A percentile compares a stretch with the other conserved stretches of the same genome.
Conservation (phyloP, 2,797 vertebrate genomes). For the Oreortyx pictus region DNA sequence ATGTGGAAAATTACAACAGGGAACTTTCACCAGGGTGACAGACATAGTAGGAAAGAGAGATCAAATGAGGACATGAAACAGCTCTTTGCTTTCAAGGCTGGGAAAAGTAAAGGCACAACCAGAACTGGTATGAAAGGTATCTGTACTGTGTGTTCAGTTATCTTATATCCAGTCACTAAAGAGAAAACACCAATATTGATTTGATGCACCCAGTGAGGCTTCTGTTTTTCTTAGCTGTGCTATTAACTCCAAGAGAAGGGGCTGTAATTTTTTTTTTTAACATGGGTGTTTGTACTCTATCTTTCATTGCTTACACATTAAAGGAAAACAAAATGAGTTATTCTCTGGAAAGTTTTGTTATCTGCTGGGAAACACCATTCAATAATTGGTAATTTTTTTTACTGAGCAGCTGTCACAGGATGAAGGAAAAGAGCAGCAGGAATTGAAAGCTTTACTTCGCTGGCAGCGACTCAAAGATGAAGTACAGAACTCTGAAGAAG, state of each 20-base stretch:
- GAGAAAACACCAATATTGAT: background rate
- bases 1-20: background rate
- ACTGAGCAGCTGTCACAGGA: constrained; percentile 79
- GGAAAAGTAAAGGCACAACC: background rate
- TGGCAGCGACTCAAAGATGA: constrained; percentile 92
- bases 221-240: background rate
- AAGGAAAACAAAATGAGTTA: background rate
- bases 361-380: background rate
- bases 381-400: constrained; percentile 22
- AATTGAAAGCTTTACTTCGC: constrained; percentile 89
- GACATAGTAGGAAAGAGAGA: background rate
- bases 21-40: background rate
- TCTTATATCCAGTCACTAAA: background rate
- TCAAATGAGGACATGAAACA: constrained; percentile 1
- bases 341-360: background rate
- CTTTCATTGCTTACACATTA: background rate
- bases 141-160: background rate
- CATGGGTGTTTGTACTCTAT: background rate
- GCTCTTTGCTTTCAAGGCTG: background rate
- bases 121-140: background rate
- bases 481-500: constrained; percentile 88
- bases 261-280: background rate
- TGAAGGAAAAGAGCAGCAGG: constrained; percentile 82
- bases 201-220: background rate
- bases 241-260: background rate